Base-by-base conservation (phyloP, 1,140 invertebrate genomes). In the Hylaeus anthracinus region DNA sequence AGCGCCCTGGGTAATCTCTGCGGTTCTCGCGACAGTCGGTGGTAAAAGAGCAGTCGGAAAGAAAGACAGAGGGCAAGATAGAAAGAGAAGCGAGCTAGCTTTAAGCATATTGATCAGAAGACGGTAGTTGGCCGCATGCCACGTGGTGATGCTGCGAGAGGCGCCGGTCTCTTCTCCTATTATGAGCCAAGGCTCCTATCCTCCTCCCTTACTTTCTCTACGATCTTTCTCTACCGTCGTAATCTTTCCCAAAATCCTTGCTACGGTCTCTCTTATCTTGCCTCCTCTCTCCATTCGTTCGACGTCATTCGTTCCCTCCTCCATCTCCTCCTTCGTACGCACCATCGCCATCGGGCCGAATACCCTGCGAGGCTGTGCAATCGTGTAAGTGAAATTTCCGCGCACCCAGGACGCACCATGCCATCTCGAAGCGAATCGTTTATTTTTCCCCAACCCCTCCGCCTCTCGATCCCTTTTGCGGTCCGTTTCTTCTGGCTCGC, bases 41-140 rank as follows among this genome's bases (percentile, higher is more conserved):
- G 72, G 71, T 64, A 72, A 65, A 71, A 83, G 70, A 65, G 58
- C 75, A 72, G 65, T 72, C 37, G 39, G 39, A 41, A 65, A 84
- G 48, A 48, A 69, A 86, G 82, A 83, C 71, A 61, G 60, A 65
- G 58, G 82, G 71, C 74, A 79, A 75, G 83, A 83, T 79, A 78
- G 85, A 87, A 72, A 85, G 88, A 85, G 84, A 89, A 77, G 83
- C 73, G 70, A 87, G 85, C 79, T 88, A 91, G 92, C 91, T 90
- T 91, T 93, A 92, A 93, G 92, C 93, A 93, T 93, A 93, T 93
- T 93, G 93, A 93, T 93, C 92, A 93, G 91, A 88, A 92, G 92
- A 92, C 90, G 88, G 91, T 93, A 92, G 92, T 93, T 93, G 93
- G 93, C 92, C 89, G 89, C 88, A 92, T 93, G 93, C 93, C 93